Base-by-base conservation (phyloP, 2,888 invertebrate species). In the Diabrotica balteata region DNA sequence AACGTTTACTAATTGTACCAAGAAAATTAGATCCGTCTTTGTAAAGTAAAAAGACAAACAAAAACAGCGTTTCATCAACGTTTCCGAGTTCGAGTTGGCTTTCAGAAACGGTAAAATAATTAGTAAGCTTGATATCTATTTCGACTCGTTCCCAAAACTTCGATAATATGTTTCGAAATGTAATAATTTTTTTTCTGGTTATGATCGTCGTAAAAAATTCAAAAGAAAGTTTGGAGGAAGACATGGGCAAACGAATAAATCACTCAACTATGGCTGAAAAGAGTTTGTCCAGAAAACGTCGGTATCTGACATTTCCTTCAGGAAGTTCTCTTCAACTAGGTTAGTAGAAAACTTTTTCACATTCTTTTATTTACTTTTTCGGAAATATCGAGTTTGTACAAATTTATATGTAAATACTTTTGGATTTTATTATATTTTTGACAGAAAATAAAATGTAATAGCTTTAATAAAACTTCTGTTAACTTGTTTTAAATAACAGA, bases 311-410 rank as follows among this genome's bases (percentile, higher is more conserved):
- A n/a, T 78, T 78, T 64, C 78, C 78, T 9, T 70, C 72, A 45
- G 78, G 76, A 63, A 79, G 78, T 73, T 82, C 85, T 50, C 82
- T 87, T 64, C 84, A 84, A 77, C 71, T 84, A 69, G 83, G 84
- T 84, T 74, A 76, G 81, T 77, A 74, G 60, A 58, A 9, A 59
- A 68, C 54, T 51, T 63, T 71, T 58, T 61, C 53, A 42, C 11
- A n/a, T 59, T 45, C 59, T 53, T 58, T 59, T 32, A 53, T 70
- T 61, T 54, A 49, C 32, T 68, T 63, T 60, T 52, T 47, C 46
- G 46, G 32, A 10, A 10, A 46, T 51, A 32, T 59, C 47, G 44
- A 43, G 7, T 43, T 55, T 44, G 11, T 43, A 7, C 8, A 8
- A 55, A 43, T 17, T 17, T 17, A 22, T 22, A 17, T 9, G 11